Base-by-base conservation (phyloP, 1,140 invertebrate species). In the Drosophila equinoxialis region DNA sequence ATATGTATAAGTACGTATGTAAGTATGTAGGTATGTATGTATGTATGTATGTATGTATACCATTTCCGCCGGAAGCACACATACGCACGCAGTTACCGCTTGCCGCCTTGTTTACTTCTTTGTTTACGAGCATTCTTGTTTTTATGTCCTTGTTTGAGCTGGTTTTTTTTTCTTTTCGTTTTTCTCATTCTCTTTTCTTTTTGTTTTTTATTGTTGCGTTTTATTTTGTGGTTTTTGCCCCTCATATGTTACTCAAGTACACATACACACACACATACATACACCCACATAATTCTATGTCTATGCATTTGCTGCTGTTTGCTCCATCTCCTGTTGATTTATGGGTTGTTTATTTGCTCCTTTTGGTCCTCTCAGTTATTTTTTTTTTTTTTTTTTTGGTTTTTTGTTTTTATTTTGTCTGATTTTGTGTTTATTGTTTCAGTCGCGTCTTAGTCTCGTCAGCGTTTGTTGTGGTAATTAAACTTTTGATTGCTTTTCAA, bases 401-500 rank as follows among this genome's bases (percentile, higher is more conserved):
- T 37, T 62, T 57, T 39, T 33, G 10, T 74, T 64, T 42, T 45
- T 20, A 70, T 77, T 71, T 73, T 58, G 26, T 58, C 26, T 59
- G 62, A 72, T 72, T 72, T 78, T 72, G 63, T 54, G 68, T 78
- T 78, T 72, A 72, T 48, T 68, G 42, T 61, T 61, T 62, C 42
- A 26, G 66, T 37, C 59, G 45, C 68, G 74, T 70, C 69, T 74
- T 65, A 71, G 73, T 84, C 74, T 72, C 69, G 70, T 70, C 75
- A 67, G 54, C 69, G 68, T 70, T 89, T 74, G 83, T 83, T 87
- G 80, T 79, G 84, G 80, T 87, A 87, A 87, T 87, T 87, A 87
- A 87, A 89, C 84, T 89, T 51, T 87, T 87, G 84, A 87, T 87
- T 89, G 80, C 55, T 80, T 87, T 84, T 71, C 78, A 87, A 87